Conservation (phyloP, 2,888 invertebrate genomes). For the Ypsolopha sequella region DNA sequence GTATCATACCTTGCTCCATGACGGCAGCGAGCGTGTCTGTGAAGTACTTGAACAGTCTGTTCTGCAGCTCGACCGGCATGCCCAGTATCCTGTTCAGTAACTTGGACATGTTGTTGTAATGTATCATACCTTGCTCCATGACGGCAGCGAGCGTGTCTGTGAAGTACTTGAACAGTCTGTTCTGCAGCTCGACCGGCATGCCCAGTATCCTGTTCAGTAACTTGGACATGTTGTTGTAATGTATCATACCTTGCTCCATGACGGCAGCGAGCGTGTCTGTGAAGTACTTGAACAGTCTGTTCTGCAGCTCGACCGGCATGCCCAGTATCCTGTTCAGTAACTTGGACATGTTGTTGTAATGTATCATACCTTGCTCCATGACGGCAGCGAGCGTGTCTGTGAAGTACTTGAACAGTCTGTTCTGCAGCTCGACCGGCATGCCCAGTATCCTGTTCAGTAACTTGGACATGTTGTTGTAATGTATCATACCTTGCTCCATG, state of each 20-base stretch:
- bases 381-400: slow-evolving; percentile 94
- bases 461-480: slow-evolving; percentile 94
- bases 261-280: no score
- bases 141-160: slow-evolving; percentile 94
- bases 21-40: slow-evolving; percentile 94
- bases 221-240: slow-evolving; percentile 94
- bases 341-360: no score
- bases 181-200: slow-evolving; percentile 97
- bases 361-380: slow-evolving; percentile 85
- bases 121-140: slow-evolving; percentile 85
- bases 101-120: slow-evolving; percentile 94
- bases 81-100: slow-evolving; percentile 98
- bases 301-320: no score
- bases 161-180: slow-evolving; percentile 97
- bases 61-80: slow-evolving; percentile 97
- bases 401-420: slow-evolving; percentile 97
- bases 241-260: slow-evolving; percentile 79
- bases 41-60: slow-evolving; percentile 97
- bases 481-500: slow-evolving; percentile 82
- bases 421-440: slow-evolving; percentile 97
- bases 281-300: no score
- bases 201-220: slow-evolving; percentile 98
- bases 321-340: no score
- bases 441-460: slow-evolving; percentile 98
- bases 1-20: slow-evolving; percentile 85